A percentile compares a stretch with the other conserved stretches of the same genome.
Evolutionary conservation across 2,888 invertebrate species (phyloP).

Genomic region (Pollenia griseotomentosa): DNA sequence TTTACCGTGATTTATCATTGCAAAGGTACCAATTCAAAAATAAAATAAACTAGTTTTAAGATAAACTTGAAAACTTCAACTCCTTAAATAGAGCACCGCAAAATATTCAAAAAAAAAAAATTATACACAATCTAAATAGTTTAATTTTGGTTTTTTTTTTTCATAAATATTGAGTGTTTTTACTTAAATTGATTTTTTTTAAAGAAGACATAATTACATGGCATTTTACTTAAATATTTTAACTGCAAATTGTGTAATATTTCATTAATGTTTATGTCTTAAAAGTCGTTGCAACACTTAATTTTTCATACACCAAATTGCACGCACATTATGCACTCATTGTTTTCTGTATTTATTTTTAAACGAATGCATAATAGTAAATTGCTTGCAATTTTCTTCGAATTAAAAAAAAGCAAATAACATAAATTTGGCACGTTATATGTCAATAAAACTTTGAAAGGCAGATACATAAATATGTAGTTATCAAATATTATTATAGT

Average conservation of each 20-base stretch:
- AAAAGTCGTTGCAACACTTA: slow-evolving; percentile 34
- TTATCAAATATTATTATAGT: background rate
- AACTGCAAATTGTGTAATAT: slow-evolving; percentile 19
- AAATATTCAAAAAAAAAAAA: background rate
- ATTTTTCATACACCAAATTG: slow-evolving; percentile 21
- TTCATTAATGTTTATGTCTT: slow-evolving; percentile 1
- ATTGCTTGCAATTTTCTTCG: slow-evolving; percentile 45
- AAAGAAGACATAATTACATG: background rate
- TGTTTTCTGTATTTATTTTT: slow-evolving; percentile 43
- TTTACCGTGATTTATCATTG: background rate
- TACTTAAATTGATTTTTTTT: too few relatives aligned
- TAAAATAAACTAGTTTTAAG: slow-evolving; percentile 54
- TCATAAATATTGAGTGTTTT: too few relatives aligned
- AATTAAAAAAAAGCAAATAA: slow-evolving; percentile 30
- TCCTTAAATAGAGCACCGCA: background rate
- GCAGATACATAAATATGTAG: background rate
- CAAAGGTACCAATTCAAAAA: background rate
- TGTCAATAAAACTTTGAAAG: slow-evolving; percentile 21
- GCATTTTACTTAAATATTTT: background rate
- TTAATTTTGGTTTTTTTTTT: background rate
- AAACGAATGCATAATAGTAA: slow-evolving; percentile 28
- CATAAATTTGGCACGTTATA: slow-evolving; percentile 25
- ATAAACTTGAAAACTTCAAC: slow-evolving; percentile 51
- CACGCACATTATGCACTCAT: slow-evolving; percentile 50
- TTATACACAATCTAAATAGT: background rate